phyloP scores from a whole-genome alignment of 2,888 invertebrate genomes.

The Drosophila rubida region DNA sequence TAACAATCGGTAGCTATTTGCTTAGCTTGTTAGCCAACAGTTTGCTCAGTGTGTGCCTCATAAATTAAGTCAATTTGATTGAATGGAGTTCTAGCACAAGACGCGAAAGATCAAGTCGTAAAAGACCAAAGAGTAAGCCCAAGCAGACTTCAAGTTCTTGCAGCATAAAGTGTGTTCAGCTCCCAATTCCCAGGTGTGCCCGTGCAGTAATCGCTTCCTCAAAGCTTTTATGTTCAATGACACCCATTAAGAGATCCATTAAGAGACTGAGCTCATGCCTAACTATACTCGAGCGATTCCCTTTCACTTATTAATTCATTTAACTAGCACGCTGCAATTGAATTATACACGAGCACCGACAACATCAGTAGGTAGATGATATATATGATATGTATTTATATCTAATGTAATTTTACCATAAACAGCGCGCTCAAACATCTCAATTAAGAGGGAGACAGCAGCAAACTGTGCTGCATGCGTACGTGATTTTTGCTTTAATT shows the following conservation, averaged over 20 bases:
- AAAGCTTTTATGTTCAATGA: constrained; percentile 50
- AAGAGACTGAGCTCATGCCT: constrained; percentile 61
- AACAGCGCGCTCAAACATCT: constrained; percentile 53
- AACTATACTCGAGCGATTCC: constrained; percentile 48
- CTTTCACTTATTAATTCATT: constrained; percentile 63
- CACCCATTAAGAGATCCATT: constrained; percentile 50
- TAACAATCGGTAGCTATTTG: constrained; percentile 60
- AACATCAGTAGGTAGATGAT: background rate
- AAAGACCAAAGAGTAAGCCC: background rate
- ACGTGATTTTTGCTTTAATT: constrained; percentile 67
- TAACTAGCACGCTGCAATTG: constrained; percentile 25
- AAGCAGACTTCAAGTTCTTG: constrained; percentile 3
- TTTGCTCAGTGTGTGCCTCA: constrained; percentile 21
- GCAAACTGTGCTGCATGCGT: constrained; percentile 48
- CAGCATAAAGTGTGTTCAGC: background rate
- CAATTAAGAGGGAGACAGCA: constrained; percentile 36
- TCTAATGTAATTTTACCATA: constrained; percentile 55
- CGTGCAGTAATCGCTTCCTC: constrained; percentile 47
- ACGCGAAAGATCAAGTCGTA: background rate
- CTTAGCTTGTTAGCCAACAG: constrained; percentile 60
- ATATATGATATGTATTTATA: constrained; percentile 14
- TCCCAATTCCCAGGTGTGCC: constrained; percentile 4
- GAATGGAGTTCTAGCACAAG: constrained; percentile 20
- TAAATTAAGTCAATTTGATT: constrained; percentile 51
- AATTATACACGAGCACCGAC: constrained; percentile 4